Evolutionary conservation across 2,113 vertebrate genomes (phyloP), one percentile per base, ranked within the genome.

Genomic region (Microcebus lehilahytsara): DNA sequence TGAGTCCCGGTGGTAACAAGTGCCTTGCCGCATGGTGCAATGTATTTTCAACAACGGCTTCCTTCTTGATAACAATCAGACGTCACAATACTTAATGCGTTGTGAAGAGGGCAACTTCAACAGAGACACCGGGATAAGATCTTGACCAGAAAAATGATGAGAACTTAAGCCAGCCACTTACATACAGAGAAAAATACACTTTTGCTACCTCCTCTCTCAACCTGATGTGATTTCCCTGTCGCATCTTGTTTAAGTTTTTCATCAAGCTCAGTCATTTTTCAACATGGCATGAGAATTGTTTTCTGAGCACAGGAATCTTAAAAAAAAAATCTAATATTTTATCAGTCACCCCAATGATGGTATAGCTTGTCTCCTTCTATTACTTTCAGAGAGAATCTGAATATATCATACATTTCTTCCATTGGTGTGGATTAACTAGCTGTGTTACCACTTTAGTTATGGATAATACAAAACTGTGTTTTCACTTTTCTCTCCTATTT

Each of bases 61-160:
- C 27, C 17, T n/a, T 53, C 49, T 9, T 37, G 16, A 19, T 4
- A 5, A 46, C 20, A 9, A 78, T 16, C 53, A 3, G 22, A n/a
- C 0, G 0, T 46, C n/a, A n/a, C 9, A 2, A 34, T 0, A 1
- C 11, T 10, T 22, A 0, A 3, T 19, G 51, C 3, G 12, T 2
- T 22, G 2, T 6, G 20, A 40, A 8, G 6, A 37, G 3, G 77
- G 12, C 16, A 27, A 4, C 16, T 58, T 58, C 3, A 4, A 12
- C 9, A 11, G 9, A 64, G 12, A 25, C 7, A 6, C 37, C 3
- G 0, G 2, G 11, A 17, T 27, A 6, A 58, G 17, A n/a, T 49
- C 37, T 12, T 17, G 3, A 78, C n/a, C 5, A 1, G 12, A 71
- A 17, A 40, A 22, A 49, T 0, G 62, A 77, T 40, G 40, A 74